These are phyloP conservation scores for Toxotes lorentzi DNA, from an alignment of 2,797 vertebrate genomes.

Conservation along the genomic window DNA sequence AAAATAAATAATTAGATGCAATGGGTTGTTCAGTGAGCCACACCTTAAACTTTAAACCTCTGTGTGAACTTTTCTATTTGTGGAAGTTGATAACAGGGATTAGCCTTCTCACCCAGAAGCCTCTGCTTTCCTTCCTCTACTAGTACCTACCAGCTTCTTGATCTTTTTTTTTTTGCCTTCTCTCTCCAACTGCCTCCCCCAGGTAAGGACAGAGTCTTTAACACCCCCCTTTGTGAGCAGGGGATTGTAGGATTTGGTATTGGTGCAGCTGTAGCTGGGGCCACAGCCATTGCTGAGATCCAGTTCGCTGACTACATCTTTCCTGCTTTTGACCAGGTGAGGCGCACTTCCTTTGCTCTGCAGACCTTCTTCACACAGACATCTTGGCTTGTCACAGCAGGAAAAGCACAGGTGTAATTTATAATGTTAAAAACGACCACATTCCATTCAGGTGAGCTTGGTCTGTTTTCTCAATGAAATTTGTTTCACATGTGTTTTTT, in stretches of 20 bases:
- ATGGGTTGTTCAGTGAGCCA: background rate
- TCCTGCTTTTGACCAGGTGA: conserved; percentile 98
- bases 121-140: background rate
- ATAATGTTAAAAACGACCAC: background rate
- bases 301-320: conserved; percentile 99
- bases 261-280: conserved; percentile 92
- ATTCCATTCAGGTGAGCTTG: background rate
- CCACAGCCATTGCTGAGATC: conserved; percentile 98
- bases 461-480: background rate
- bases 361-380: background rate
- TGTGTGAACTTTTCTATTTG: background rate
- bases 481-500: background rate
- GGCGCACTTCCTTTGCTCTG: background rate
- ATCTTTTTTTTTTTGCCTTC: background rate
- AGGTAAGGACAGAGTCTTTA: conserved; percentile 99
- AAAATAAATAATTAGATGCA: conserved; percentile 6
- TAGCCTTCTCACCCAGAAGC: background rate
- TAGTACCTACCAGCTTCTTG: background rate
- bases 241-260: conserved; percentile 99
- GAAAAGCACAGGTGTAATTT: background rate
- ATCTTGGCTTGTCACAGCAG: conserved; percentile 2
- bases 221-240: conserved; percentile 98
- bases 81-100: background rate
- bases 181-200: conserved; percentile 11
- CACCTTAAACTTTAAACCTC: background rate